Conservation (phyloP, 2,888 invertebrate species). For the Cheilosia vernalis region DNA sequence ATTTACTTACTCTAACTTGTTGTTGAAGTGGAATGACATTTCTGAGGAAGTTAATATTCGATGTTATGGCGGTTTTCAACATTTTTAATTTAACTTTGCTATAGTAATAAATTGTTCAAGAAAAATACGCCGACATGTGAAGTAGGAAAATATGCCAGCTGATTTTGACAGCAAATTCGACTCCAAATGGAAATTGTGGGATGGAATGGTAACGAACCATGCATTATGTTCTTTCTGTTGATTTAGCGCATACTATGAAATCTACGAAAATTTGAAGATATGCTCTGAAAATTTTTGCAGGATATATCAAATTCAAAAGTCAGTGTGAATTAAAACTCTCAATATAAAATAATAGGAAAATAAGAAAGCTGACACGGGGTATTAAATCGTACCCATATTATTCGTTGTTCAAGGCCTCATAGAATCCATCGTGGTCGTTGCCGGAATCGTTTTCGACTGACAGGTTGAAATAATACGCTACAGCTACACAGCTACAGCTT, state of each 20-base stretch:
- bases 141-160: slow-evolving; percentile 34
- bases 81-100: slow-evolving; percentile 76
- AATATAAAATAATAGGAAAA: no score
- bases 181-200: slow-evolving; percentile 37
- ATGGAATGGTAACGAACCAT: not conserved
- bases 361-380: no score
- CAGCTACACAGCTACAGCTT: no score
- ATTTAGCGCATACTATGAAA: not conserved
- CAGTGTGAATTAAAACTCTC: no score
- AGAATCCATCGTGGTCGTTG: no score
- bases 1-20: slow-evolving; percentile 80
- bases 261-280: no score
- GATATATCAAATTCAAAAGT: no score
- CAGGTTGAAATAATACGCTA: no score
- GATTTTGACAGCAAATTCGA: slow-evolving; percentile 52
- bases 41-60: slow-evolving; percentile 79
- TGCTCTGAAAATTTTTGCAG: no score
- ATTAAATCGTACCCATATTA: no score
- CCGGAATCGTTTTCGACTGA: no score
- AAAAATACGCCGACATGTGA: slow-evolving; percentile 33
- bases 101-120: not conserved
- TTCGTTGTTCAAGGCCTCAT: no score
- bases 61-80: slow-evolving; percentile 78
- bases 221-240: not conserved
- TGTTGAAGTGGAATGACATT: slow-evolving; percentile 78